Conservation (phyloP, 2,888 invertebrate species). For the Pachliopta kotzebuea region DNA sequence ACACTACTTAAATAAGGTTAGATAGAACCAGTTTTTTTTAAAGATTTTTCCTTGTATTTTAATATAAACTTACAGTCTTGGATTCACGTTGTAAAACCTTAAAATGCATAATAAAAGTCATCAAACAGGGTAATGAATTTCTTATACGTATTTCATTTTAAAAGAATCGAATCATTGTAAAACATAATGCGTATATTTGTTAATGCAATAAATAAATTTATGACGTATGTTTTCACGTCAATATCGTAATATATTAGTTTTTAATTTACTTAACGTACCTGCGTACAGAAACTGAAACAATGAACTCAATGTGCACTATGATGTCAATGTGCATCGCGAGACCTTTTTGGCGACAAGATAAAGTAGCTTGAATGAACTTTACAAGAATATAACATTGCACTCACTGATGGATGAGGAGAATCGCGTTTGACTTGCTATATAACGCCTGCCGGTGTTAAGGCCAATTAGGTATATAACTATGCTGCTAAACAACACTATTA, state of each 20-base stretch:
- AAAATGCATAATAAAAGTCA: too few relatives aligned
- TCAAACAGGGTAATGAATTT: too few relatives aligned
- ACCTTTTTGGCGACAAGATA: not conserved
- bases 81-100: too few relatives aligned
- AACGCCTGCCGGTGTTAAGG: slow-evolving; percentile 17
- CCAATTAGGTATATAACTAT: slow-evolving; percentile 27
- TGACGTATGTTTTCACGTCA: too few relatives aligned
- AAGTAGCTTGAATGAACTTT: not conserved
- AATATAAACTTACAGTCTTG: not conserved
- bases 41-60: not conserved
- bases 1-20: not conserved
- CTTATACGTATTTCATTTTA: too few relatives aligned
- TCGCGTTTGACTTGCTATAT: slow-evolving; percentile 14
- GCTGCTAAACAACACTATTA: slow-evolving; percentile 46
- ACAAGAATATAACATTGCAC: slow-evolving; percentile 4
- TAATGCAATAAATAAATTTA: too few relatives aligned
- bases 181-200: too few relatives aligned
- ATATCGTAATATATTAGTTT: too few relatives aligned
- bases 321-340: not conserved
- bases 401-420: not conserved
- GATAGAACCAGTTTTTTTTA: not conserved
- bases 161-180: too few relatives aligned
- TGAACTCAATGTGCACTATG: too few relatives aligned
- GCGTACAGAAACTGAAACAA: not conserved
- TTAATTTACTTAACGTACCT: not conserved